Percentiles rank a stretch among this genome's conserved stretches.
phyloP scores from a whole-genome alignment of 2,797 vertebrate species.

The Gorsachius magnificus region DNA sequence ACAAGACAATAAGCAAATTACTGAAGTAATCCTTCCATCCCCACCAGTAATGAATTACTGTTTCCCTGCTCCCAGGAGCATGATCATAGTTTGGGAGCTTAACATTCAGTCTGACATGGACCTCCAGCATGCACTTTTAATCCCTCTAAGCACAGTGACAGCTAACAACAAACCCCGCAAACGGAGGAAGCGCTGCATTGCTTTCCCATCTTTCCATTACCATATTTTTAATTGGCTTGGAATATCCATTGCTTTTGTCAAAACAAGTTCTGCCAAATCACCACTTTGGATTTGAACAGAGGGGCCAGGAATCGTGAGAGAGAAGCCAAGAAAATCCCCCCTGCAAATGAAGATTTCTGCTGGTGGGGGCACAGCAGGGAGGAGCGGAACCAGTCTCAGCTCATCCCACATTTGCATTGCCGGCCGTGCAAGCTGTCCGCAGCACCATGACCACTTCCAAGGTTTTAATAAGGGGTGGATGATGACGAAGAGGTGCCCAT shows the following conservation, averaged over 20 bases:
- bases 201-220: constrained; percentile 15
- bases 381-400: background rate
- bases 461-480: background rate
- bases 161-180: background rate
- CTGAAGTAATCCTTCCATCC: constrained; percentile 17
- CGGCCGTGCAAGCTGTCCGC: accelerated
- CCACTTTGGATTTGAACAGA: background rate
- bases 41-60: constrained; percentile 9
- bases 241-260: constrained; percentile 52
- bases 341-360: background rate
- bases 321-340: constrained; percentile 35
- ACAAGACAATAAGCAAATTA: constrained; percentile 20
- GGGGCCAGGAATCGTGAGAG: background rate
- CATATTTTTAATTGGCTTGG: constrained; percentile 66
- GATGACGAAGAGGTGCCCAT: background rate
- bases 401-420: accelerated
- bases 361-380: accelerated
- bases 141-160: constrained; percentile 27
- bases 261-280: constrained; percentile 45
- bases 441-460: accelerated
- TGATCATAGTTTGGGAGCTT: constrained; percentile 14
- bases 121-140: constrained; percentile 29
- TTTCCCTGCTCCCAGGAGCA: constrained; percentile 4
- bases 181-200: background rate
- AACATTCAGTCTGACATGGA: constrained; percentile 6